phyloP scores from a whole-genome alignment of 1,140 invertebrate genomes.

The Palaemon carinicauda region DNA sequence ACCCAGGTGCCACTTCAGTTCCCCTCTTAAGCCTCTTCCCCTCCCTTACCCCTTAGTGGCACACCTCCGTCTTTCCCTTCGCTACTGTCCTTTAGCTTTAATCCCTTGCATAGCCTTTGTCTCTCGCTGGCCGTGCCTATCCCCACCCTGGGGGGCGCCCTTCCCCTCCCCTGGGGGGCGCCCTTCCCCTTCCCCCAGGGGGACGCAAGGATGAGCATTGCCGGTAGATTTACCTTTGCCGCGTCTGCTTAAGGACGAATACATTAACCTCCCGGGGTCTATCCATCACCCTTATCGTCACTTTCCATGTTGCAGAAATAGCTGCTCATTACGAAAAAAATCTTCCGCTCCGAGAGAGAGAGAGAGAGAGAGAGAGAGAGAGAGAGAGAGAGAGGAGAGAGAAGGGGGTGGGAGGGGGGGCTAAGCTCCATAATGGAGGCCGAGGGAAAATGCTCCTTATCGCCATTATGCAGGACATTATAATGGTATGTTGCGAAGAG shows the following conservation, averaged over 20 bases:
- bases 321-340: neutral
- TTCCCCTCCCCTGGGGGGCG: too few species aligned
- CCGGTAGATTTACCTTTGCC: neutral
- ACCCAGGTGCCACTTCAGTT: too few species aligned
- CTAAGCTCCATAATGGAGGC: neutral
- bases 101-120: too few species aligned
- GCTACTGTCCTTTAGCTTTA: too few species aligned
- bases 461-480: too few species aligned
- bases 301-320: neutral
- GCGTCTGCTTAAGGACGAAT: neutral
- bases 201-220: too few species aligned
- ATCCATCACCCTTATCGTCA: neutral
- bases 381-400: neutral
- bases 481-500: too few species aligned
- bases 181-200: neutral
- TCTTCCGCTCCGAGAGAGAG: neutral
- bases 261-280: too few species aligned
- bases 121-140: neutral
- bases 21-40: neutral
- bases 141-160: neutral
- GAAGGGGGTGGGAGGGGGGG: too few species aligned
- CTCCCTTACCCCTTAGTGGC: neutral
- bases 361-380: conserved; percentile 12
- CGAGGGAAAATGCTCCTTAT: neutral
- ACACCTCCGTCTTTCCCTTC: too few species aligned